Evolutionary conservation across 2,797 vertebrate species (phyloP), one percentile per base, ranked within the genome.

Genomic region (Lepilemur ruficaudatus): DNA sequence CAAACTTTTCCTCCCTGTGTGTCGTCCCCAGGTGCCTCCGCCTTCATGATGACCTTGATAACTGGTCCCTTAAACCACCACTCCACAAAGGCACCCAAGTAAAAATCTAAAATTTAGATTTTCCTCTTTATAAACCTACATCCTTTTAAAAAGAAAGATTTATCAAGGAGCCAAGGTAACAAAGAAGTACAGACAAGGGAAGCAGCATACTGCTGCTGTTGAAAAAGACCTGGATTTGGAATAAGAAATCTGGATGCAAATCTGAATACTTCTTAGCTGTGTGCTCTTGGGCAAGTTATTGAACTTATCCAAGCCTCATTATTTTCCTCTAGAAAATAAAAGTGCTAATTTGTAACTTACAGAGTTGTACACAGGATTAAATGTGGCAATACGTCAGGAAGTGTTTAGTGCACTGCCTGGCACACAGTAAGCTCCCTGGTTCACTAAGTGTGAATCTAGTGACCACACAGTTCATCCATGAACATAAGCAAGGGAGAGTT

Each of bases 91-190:
- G 6, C 5, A 2, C 12, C 32, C n/a, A 75, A 30, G 25, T 30
- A n/a, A 96, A 94, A 48, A 89, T 22, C 8, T 89, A 80, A 96
- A 94, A 61, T 92, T 76, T 84, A 78, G 7, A 88, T n/a, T 94
- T 95, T 65, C 30, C 8, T 78, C 38, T 88, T 80, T 73, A 38
- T 70, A 89, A 79, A 87, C 30, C 35, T 55, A 59, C 18, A 38
- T 41, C 43, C 23, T 88, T 85, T 92, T 75, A 89, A 22, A 91
- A 93, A 61, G 28, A 79, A 78, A 59, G 14, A 50, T 91, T 94
- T 79, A 85, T 46, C 41, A 78, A 89, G 50, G 73, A 65, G 25
- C 17, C 28, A 84, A 73, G 32, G 13, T 15, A 65, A 32, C 25
- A 67, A 75, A 89, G 11, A 4, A 70, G 1, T 52, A 82, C 30